Evolutionary conservation across 2,113 vertebrate genomes (phyloP), one percentile per base, ranked within the genome.

Genomic region (Myodes glareolus): DNA sequence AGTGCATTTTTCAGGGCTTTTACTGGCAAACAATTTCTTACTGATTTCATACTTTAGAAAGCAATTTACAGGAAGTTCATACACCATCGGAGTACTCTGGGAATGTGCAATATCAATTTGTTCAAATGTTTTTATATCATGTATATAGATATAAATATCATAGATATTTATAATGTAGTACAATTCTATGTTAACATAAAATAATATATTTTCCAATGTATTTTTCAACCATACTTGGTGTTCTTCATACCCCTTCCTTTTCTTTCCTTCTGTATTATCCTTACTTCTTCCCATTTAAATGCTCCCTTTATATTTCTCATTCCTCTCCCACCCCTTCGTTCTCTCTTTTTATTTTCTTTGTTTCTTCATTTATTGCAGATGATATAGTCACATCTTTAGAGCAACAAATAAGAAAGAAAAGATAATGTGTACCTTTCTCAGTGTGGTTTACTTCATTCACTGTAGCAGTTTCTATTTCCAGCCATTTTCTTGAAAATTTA

Each of bases 21-120:
- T 98, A 97, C 96, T 84, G 80, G 94, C 88, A 96, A 94, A 96
- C 70, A 94, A 77, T 88, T 94, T 97, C 80, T 97, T 76, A 70
- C 21, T 97, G 88, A 61, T 80, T 97, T 97, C 80, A 87, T 97
- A 95, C 94, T 97, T 97, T 72, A 96, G 87, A 82, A 90, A 89
- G 27, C 93, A 76, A 86, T 95, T 98, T 97, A 96, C 88, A 97
- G 88, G 88, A 98, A 97, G 97, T 97, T 85, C 92, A 94, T 86
- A 92, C 45, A 94, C 85, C 19, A 52, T 91, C 93, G 73, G 76
- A 96, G 94, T 93, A n/a, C 96, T 97, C 97, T 96, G 95, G 90
- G 93, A 95, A 97, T 96, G n/a, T 50, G 39, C 75, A 85, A 63
- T 90, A 87, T 7, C 52, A 73, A 90, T 85, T 94, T 96, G 58